phyloP scores from a whole-genome alignment of 2,888 invertebrate genomes.

The Argynnis bischoffii region DNA sequence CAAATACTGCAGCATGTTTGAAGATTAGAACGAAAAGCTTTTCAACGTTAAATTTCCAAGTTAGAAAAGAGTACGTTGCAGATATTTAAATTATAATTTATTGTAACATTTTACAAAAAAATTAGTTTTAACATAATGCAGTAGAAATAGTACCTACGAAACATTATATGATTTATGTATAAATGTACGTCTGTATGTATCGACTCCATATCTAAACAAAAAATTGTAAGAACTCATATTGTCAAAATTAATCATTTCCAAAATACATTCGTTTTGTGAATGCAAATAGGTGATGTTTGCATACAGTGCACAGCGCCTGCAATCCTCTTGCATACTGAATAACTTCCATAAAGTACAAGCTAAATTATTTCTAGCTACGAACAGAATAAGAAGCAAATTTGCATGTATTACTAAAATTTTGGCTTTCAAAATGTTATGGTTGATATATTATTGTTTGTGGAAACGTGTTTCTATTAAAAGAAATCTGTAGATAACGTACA shows the following conservation, averaged over 20 bases:
- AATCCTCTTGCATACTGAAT: constrained; percentile 46
- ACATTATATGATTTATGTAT: not conserved
- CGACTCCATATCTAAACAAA: not conserved
- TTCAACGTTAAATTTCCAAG: constrained; percentile 6
- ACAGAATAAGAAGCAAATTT: constrained; percentile 28
- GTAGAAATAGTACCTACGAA: too few species aligned
- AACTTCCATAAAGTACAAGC: constrained; percentile 34
- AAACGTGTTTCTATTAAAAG: constrained; percentile 24
- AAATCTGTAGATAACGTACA: not conserved
- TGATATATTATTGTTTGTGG: constrained; percentile 34
- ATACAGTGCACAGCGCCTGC: constrained; percentile 41
- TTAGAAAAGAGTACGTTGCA: constrained; percentile 1
- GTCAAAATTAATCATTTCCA: constrained; percentile 24
- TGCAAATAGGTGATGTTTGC: constrained; percentile 41
- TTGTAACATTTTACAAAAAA: not conserved
- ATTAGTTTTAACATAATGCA: too few species aligned
- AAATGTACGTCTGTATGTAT: not conserved
- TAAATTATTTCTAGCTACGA: constrained; percentile 20
- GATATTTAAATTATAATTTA: not conserved
- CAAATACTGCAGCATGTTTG: constrained; percentile 18
- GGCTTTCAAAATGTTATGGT: constrained; percentile 15
- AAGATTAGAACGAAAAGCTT: constrained; percentile 21
- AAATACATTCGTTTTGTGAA: constrained; percentile 33
- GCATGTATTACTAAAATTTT: constrained; percentile 26
- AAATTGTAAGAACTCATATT: constrained; percentile 3